phyloP scores from a whole-genome alignment of 2,888 invertebrate genomes.

The Cheilosia pagana region DNA sequence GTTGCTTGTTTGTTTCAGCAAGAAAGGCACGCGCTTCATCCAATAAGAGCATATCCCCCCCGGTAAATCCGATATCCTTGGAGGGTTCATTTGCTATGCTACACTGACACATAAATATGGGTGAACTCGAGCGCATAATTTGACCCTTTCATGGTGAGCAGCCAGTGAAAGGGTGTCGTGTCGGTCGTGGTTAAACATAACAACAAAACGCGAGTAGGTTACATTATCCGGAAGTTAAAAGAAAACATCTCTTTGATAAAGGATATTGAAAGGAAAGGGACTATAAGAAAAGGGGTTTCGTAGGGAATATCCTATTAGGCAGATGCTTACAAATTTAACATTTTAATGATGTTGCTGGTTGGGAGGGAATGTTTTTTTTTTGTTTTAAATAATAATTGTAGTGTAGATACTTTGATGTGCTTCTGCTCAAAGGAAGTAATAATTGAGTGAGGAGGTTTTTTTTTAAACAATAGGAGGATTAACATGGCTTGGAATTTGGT shows the following conservation, averaged over 20 bases:
- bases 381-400: not conserved
- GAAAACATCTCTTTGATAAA: conserved; percentile 48
- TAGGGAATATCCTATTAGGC: conserved; percentile 21
- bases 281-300: not conserved
- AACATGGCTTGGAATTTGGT: no score
- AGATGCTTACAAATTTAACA: conserved; percentile 32
- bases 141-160: conserved; percentile 39
- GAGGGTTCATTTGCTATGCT: conserved; percentile 4
- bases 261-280: conserved; percentile 10
- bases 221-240: conserved; percentile 29
- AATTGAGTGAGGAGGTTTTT: no score
- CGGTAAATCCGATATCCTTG: conserved; percentile 39
- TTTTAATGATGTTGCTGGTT: conserved; percentile 34
- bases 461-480: no score
- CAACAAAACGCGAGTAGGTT: conserved; percentile 14
- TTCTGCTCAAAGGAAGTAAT: not conserved
- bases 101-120: conserved; percentile 45
- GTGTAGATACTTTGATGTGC: conserved; percentile 20
- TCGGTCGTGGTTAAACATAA: conserved; percentile 3
- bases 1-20: conserved; percentile 10
- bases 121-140: conserved; percentile 46
- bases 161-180: conserved; percentile 6
- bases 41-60: not conserved
- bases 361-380: not conserved
- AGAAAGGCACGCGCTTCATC: not conserved